Conservation (phyloP, 2,888 invertebrate species). For the Euzophera pinguis region DNA sequence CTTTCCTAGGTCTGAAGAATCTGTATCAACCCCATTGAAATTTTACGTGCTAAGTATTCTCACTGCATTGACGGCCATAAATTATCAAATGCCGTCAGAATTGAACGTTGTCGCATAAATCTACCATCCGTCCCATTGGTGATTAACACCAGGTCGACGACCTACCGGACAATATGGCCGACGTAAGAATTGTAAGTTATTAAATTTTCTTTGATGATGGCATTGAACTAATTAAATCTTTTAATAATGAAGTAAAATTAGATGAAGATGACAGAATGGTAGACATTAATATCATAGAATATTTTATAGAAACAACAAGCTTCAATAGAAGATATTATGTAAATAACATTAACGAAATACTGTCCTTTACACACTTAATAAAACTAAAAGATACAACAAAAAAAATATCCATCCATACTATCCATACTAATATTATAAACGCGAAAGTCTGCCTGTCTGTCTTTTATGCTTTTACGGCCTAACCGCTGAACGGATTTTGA, state of each 20-base stretch:
- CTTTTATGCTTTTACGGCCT: too few relatives aligned
- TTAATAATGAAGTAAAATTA: not conserved
- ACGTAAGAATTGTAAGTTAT: conserved; percentile 21
- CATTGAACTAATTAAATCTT: not conserved
- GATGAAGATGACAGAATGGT: too few relatives aligned
- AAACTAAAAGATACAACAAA: too few relatives aligned
- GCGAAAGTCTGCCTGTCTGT: too few relatives aligned
- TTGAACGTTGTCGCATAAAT: conserved; percentile 26
- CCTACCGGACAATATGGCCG: conserved; percentile 37
- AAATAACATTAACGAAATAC: too few relatives aligned
- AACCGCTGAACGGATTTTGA: too few relatives aligned
- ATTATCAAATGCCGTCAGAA: conserved; percentile 20
- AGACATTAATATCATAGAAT: too few relatives aligned
- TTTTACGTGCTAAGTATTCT: not conserved
- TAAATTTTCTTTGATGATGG: not conserved
- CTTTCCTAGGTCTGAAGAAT: not conserved
- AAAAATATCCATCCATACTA: too few relatives aligned
- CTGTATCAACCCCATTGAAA: not conserved
- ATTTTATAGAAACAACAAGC: too few relatives aligned
- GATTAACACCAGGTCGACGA: conserved; percentile 37
- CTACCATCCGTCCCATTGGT: conserved; percentile 27
- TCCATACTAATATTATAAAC: too few relatives aligned
- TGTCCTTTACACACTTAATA: too few relatives aligned
- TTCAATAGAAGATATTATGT: too few relatives aligned
- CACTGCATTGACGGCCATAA: not conserved